phyloP scores from a whole-genome alignment of 2,797 vertebrate genomes.

The Amazonetta brasiliensis region DNA sequence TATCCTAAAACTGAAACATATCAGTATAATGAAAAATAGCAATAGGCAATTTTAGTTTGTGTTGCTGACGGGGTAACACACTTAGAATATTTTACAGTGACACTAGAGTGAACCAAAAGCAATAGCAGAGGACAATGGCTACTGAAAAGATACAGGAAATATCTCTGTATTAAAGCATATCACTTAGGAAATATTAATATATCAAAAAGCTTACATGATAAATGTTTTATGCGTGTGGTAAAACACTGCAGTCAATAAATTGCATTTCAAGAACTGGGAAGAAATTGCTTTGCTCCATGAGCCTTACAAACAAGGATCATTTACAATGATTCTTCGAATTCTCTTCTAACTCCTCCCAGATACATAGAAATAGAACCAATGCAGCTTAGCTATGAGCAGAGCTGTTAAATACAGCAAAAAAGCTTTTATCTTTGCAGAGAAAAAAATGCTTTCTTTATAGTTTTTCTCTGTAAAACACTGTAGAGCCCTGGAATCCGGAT shows the following conservation, averaged over 20 bases:
- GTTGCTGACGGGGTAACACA: too few relatives aligned
- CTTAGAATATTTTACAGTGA: not conserved
- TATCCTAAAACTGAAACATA: not conserved
- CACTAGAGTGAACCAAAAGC: not conserved
- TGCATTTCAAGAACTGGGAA: not conserved
- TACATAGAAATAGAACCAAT: fast-evolving
- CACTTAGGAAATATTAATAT: not conserved
- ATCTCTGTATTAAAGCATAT: not conserved
- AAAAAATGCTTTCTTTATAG: not conserved
- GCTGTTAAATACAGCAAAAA: not conserved
- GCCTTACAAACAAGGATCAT: not conserved
- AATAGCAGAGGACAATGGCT: not conserved
- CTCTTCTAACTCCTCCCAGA: not conserved
- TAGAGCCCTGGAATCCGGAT: not conserved
- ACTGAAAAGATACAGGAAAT: not conserved
- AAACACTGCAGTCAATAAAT: not conserved
- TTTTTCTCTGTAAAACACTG: not conserved
- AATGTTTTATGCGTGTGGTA: fast-evolving
- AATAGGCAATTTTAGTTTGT: not conserved
- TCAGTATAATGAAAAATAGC: not conserved
- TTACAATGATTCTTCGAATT: not conserved
- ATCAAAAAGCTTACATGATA: not conserved
- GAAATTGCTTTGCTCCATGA: not conserved
- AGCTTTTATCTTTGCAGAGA: not conserved
- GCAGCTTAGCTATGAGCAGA: not conserved